Conservation (phyloP, 2,113 vertebrate species). For the Theropithecus gelada region DNA sequence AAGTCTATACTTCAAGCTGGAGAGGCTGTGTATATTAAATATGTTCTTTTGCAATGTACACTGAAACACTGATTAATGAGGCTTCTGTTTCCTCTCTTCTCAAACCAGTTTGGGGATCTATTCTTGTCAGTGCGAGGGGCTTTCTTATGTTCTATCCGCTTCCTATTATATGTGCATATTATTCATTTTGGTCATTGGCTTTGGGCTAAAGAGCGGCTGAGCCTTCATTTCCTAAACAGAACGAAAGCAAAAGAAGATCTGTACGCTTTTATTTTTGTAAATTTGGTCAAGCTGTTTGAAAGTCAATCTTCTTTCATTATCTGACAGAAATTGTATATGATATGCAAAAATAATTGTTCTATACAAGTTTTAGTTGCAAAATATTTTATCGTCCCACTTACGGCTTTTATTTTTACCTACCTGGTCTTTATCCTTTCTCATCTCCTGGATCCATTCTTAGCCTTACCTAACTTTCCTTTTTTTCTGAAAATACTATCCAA, state of each 20-base stretch:
- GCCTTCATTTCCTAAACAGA: conserved; percentile 38
- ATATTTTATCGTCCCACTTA: not conserved
- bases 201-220: conserved; percentile 44
- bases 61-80: not conserved
- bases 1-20: not conserved
- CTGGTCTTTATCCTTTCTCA: not conserved
- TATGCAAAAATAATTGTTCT: not conserved
- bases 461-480: not conserved
- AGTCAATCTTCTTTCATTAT: not conserved
- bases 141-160: conserved; percentile 54
- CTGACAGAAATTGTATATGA: not conserved
- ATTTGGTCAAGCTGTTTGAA: not conserved
- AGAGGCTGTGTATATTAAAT: not conserved
- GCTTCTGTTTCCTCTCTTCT: not conserved
- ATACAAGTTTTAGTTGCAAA: not conserved
- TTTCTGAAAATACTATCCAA: not conserved
- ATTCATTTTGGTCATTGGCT: conserved; percentile 56
- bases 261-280: not conserved
- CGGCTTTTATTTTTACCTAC: not conserved
- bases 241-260: not conserved
- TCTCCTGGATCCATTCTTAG: not conserved
- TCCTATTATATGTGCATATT: conserved; percentile 27
- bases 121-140: conserved; percentile 7
- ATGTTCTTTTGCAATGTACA: conserved; percentile 12
- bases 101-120: conserved; percentile 59